Evolutionary conservation across 37 sponge, comb jelly and placozoan species (phyloP), one percentile per base, ranked within the genome.

Genomic region (Ianthella basta): DNA sequence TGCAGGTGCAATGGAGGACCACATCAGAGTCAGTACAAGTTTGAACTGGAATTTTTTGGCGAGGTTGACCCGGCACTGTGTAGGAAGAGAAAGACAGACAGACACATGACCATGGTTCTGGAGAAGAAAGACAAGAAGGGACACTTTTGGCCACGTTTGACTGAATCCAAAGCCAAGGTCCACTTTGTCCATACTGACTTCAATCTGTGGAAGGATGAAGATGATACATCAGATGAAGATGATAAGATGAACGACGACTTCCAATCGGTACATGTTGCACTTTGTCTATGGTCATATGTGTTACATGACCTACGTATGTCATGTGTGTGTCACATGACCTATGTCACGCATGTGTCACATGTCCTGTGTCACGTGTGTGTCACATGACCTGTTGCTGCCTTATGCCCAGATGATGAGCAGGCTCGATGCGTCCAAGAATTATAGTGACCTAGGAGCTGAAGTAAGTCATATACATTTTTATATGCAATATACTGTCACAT

Each of bases 171-270:
- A 0, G 60, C 72, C 30, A 88, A 88, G 80, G 86, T 88, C 15
- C 88, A 83, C 25, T 91, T 60, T 50, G 60, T 96, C 21, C 72
- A 90, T 4, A 84, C 85, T 24, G 97, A 96, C 82, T 96, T 96
- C 44, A 90, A 82, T 56, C 36, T 73, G 32, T 96, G 97, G 97
- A 94, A 92, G 77, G 97, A 96, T 64, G 97, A 96, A 61, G 94
- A 94, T 40, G 97, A 94, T 18, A 86, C 88, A 69, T 80, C 81
- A 19, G 97, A 94, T 8, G 77, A 61, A 19, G 94, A 94, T 29
- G 54, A 73, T 25, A 68, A 72, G 19, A 44, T 67, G 20, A 86
- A 86, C 29, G 89, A 91, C 23, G 78, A 75, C 24, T 75, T 75
- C 40, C 50, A 75, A 75, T 75, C 78, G 40, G 78, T 75, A 23